Percentiles rank a stretch among this genome's conserved stretches.
These are phyloP conservation scores for Picus viridis DNA, from an alignment of 2,797 vertebrate genomes.

Conservation along the genomic window DNA sequence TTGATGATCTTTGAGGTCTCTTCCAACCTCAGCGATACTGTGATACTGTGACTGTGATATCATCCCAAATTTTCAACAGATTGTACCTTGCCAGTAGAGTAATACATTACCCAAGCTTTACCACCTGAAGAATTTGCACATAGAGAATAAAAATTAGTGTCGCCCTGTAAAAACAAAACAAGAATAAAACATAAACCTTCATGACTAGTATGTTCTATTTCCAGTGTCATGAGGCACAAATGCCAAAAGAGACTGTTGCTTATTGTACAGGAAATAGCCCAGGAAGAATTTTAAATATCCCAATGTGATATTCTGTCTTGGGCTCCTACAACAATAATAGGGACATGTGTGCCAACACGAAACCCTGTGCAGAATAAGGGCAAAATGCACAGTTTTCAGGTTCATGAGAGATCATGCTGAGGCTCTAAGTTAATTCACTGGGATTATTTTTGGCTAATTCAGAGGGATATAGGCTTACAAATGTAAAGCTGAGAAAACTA, in stretches of 20 bases:
- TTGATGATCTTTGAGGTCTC: no score
- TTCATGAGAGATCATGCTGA: neutral
- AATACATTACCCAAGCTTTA: neutral
- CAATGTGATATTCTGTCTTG: neutral
- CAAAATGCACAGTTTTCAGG: neutral
- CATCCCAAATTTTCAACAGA: neutral
- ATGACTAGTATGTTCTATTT: neutral
- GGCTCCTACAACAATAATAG: neutral
- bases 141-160: neutral
- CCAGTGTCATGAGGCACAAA: neutral
- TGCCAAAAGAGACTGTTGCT: neutral
- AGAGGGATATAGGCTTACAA: neutral
- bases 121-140: neutral
- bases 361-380: neutral
- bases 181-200: neutral
- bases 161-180: no score
- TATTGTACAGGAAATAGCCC: neutral
- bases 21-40: no score
- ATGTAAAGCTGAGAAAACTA: neutral
- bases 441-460: neutral
- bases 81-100: neutral
- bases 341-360: fast-evolving
- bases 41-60: no score
- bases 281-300: neutral
- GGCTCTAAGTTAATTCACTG: neutral